These are phyloP conservation scores for Paracentrotus lividus DNA, from an alignment of 53 echinoderm and acorn worm species.

Conservation along the genomic window DNA sequence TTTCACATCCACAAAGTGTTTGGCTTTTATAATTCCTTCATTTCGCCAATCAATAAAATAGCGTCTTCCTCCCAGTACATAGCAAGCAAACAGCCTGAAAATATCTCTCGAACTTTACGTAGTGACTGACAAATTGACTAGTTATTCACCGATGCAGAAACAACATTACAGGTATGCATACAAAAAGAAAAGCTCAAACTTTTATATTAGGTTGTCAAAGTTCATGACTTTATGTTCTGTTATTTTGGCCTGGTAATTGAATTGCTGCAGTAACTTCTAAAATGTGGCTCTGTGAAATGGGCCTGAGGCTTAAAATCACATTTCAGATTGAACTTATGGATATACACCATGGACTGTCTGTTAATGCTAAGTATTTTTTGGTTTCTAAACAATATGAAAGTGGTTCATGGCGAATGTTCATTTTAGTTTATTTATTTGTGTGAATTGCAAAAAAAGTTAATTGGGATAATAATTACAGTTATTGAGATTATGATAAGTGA, in stretches of 20 bases:
- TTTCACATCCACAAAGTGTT: not conserved
- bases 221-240: not conserved
- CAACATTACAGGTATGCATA: not conserved
- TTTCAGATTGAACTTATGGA: not conserved
- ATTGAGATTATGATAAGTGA: not conserved
- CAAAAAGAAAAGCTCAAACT: not conserved
- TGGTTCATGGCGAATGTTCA: no score
- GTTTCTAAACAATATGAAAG: no score
- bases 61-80: not conserved
- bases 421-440: no score
- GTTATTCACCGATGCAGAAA: conserved; percentile 31
- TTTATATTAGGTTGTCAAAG: conserved; percentile 4
- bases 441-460: not conserved
- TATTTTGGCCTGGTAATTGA: not conserved
- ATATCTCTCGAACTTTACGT: not conserved
- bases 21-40: not conserved
- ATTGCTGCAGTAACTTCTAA: not conserved
- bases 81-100: not conserved
- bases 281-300: not conserved
- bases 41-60: conserved; percentile 40
- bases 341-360: not conserved
- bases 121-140: conserved; percentile 10
- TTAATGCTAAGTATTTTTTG: not conserved
- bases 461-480: not conserved
- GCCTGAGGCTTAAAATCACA: not conserved